Evolutionary conservation across 2,797 vertebrate genomes (phyloP).

Genomic region (Tokudaia tokunoshimensis): DNA sequence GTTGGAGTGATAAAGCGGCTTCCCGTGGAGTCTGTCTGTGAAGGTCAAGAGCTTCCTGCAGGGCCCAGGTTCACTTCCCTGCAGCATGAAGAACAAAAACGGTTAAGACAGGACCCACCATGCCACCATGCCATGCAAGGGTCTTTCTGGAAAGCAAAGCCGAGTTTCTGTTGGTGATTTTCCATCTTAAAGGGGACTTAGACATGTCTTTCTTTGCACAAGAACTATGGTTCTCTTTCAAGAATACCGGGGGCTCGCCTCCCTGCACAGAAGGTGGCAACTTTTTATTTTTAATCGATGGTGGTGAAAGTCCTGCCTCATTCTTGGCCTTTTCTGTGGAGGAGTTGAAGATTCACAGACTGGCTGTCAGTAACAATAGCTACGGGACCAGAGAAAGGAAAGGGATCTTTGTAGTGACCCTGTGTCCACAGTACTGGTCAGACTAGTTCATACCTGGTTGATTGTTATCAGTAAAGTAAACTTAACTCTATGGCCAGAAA

Average conservation of each 20-base stretch:
- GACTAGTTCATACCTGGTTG: conserved; percentile 77
- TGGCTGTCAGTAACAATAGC: conserved; percentile 5
- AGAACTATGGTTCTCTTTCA: not conserved
- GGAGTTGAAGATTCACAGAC: not conserved
- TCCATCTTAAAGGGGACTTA: not conserved
- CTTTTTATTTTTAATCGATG: not conserved
- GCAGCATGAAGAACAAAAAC: not conserved
- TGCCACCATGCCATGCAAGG: rapidly evolving
- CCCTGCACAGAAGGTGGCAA: not conserved
- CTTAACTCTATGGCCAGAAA: conserved; percentile 63
- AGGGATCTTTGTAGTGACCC: conserved; percentile 65
- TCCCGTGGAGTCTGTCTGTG: not conserved
- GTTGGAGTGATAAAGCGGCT: not conserved
- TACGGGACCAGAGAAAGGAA: conserved; percentile 26
- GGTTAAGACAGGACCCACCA: no score
- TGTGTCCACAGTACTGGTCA: conserved; percentile 74
- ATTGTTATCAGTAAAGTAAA: conserved; percentile 80
- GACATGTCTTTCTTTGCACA: not conserved
- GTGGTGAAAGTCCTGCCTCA: not conserved
- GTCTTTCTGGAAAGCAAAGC: not conserved
- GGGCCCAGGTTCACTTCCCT: not conserved
- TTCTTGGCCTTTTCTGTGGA: not conserved
- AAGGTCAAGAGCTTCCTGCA: not conserved
- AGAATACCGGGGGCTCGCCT: not conserved
- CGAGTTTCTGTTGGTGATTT: not conserved